These are phyloP conservation scores for Callyntrura sp. DNA, from an alignment of 2,888 invertebrate species.

Conservation along the genomic window DNA sequence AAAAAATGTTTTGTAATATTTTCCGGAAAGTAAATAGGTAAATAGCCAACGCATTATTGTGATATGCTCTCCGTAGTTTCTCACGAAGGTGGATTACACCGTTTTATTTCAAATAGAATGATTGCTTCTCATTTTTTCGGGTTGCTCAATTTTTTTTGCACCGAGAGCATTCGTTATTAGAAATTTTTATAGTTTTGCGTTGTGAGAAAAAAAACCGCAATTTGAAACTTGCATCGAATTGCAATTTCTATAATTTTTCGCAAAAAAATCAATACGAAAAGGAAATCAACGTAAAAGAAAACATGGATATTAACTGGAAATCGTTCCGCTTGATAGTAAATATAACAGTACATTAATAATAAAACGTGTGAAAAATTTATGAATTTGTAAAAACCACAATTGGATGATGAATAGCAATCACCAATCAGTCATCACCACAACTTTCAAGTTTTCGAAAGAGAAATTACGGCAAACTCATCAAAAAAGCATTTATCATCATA, in stretches of 20 bases:
- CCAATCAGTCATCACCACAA: constrained; percentile 14
- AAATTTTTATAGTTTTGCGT: neutral
- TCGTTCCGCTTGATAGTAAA: constrained; percentile 26
- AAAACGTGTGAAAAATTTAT: neutral
- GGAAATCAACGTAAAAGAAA: neutral
- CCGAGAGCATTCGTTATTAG: neutral
- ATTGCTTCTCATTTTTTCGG: neutral
- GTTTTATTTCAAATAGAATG: neutral
- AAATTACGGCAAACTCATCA: constrained; percentile 26
- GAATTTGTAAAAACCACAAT: neutral
- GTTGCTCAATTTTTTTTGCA: neutral
- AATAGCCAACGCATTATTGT: too few species aligned
- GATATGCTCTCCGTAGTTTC: too few species aligned
- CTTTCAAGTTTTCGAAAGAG: constrained; percentile 49
- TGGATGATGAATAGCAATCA: constrained; percentile 13
- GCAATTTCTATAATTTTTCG: neutral
- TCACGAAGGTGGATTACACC: too few species aligned
- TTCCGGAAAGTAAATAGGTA: too few species aligned
- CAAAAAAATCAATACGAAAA: neutral
- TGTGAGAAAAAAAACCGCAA: constrained; percentile 9
- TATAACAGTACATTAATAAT: constrained; percentile 31
- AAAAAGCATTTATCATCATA: constrained; percentile 11
- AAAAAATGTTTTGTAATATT: too few species aligned
- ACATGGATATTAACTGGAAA: constrained; percentile 42
- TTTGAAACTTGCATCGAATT: neutral